Percentiles rank a stretch among this genome's conserved stretches.
Evolutionary conservation across 2,797 vertebrate genomes (phyloP).

Genomic region (Neomorphus geoffroyi): DNA sequence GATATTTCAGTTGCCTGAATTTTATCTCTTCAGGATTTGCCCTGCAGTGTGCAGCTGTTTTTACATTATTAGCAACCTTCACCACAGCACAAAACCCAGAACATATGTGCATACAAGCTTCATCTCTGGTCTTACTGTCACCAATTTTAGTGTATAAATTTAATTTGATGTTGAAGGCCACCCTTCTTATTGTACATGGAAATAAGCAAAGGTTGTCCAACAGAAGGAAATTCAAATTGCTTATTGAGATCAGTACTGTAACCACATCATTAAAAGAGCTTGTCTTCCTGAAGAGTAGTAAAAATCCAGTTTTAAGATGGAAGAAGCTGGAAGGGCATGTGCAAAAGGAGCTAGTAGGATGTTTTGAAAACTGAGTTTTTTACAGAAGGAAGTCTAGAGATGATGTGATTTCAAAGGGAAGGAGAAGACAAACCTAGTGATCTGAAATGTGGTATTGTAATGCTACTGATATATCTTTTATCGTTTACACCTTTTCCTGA

Average conservation of each 20-base stretch:
- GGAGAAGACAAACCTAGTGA: neutral
- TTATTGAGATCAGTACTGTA: neutral
- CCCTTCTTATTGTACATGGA: neutral
- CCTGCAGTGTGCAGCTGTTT: neutral
- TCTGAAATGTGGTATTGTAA: neutral
- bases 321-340: neutral
- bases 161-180: neutral
- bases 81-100: neutral
- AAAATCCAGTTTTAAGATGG: neutral
- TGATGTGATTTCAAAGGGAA: neutral
- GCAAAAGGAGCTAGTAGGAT: neutral
- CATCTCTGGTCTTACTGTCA: neutral
- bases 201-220: neutral
- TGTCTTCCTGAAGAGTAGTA: neutral
- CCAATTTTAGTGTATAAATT: neutral
- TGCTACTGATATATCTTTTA: neutral
- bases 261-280: neutral
- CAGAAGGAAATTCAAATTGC: neutral
- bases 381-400: neutral
- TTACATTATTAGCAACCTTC: neutral
- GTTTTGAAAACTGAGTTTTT: neutral
- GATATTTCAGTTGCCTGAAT: neutral
- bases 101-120: neutral
- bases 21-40: neutral
- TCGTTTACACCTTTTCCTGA: neutral